These are phyloP conservation scores for Agrilus mali DNA, from an alignment of 2,888 invertebrate genomes.

Conservation along the genomic window DNA sequence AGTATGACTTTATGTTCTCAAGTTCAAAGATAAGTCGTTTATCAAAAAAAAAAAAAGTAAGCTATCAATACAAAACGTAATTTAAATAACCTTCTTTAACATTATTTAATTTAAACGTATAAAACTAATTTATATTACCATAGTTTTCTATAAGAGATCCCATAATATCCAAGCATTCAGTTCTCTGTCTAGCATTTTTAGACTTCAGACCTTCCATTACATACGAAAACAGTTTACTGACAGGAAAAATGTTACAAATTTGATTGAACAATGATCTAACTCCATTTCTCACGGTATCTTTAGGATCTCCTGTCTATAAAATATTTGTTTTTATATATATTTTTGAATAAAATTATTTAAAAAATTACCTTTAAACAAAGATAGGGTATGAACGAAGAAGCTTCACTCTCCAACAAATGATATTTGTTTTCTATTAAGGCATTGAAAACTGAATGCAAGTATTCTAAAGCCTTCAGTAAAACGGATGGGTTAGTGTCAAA, in stretches of 20 bases:
- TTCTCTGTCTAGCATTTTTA: slow-evolving; percentile 91
- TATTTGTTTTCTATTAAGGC: slow-evolving; percentile 70
- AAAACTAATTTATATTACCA: slow-evolving; percentile 37
- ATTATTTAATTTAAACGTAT: background rate
- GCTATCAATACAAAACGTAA: background rate
- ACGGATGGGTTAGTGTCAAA: slow-evolving; percentile 99
- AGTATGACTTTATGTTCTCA: background rate
- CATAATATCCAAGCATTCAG: slow-evolving; percentile 91
- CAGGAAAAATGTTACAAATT: slow-evolving; percentile 76
- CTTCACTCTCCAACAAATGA: slow-evolving; percentile 81
- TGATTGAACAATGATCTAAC: slow-evolving; percentile 76
- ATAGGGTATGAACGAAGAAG: slow-evolving; percentile 89
- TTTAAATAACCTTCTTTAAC: background rate
- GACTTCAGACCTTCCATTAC: slow-evolving; percentile 93
- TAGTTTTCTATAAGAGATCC: slow-evolving; percentile 74
- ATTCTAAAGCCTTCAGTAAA: slow-evolving; percentile 88
- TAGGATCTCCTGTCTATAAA: slow-evolving; percentile 80
- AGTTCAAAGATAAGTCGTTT: background rate
- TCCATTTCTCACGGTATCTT: slow-evolving; percentile 85
- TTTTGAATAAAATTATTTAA: background rate
- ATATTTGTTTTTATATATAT: background rate
- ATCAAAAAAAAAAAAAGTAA: too few species aligned
- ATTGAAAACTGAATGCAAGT: slow-evolving; percentile 71
- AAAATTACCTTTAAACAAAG: slow-evolving; percentile 68
- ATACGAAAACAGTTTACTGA: slow-evolving; percentile 77